Evolutionary conservation across 2,797 vertebrate genomes (phyloP), one percentile per base, ranked within the genome.

Genomic region (Spheniscus humboldti): DNA sequence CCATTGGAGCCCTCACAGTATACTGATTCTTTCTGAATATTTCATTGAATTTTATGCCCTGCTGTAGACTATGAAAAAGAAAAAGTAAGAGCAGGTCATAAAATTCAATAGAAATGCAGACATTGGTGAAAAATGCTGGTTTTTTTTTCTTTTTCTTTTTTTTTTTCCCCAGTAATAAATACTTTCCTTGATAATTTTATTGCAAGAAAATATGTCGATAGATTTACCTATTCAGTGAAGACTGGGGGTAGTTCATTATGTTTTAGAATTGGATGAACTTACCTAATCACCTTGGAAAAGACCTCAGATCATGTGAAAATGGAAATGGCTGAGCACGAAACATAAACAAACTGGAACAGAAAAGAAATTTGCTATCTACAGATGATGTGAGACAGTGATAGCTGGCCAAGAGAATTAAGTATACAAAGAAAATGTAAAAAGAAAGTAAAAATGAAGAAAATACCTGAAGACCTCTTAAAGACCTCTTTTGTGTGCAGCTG

Each of bases 231-330:
- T 39, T 88, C 19, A 39, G 7, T 62, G 23, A 79, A 82, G 16
- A 22, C 2, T 37, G 4, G 1, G 2, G 2, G 1, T 48, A 56
- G 6, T 64, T 18, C 1, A 13, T 47, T 41, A 8, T 37, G 4
- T 39, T 93, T 76, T 80, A 43, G 30, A 39, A 27, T 31, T 47
- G 6, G 16, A 10, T 48, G 25, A 73, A 74, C 12, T 60, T 77
- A 66, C 4, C 6, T 47, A 55, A 69, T 55, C 24, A 52, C 10
- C 11, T 86, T 83, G 30, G 24, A 92, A 92, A 91, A 18, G 0
- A 50, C 13, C 3, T 4, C 11, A 43, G 12, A 37, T 39, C 18
- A 25, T 11, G 19, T 48, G 45, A 16, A 88, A 69, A 69, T 43
- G 20, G 30, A 68, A 92, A 60, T 33, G 31, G 2, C 4, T 69